Percentiles rank a stretch among this genome's conserved stretches.
phyloP scores from a whole-genome alignment of 2,888 invertebrate genomes.

The Cremastinae sp. region DNA sequence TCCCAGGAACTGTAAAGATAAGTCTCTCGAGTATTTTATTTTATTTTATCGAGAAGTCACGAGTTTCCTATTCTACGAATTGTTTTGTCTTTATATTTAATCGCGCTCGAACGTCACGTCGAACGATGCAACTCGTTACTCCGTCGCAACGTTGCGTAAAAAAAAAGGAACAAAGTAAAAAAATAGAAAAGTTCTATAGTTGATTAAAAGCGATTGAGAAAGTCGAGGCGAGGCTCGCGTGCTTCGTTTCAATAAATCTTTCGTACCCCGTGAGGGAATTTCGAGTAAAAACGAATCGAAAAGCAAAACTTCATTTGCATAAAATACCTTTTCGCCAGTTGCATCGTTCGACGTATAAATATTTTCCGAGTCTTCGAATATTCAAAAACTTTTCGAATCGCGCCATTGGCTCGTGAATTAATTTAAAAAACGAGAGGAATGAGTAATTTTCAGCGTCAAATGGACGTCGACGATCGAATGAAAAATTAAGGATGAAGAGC shows the following conservation, averaged over 20 bases:
- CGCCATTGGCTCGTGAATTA: no score
- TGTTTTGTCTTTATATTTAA: conserved; percentile 20
- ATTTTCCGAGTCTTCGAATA: neutral
- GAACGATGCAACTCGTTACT: conserved; percentile 22
- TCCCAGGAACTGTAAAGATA: no score
- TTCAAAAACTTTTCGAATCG: no score
- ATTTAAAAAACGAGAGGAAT: no score
- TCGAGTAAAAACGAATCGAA: conserved; percentile 4
- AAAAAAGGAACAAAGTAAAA: neutral
- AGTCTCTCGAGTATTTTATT: no score
- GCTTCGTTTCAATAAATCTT: conserved; percentile 46
- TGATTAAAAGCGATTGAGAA: conserved; percentile 45
- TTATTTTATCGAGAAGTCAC: neutral
- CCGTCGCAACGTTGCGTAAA: no score
- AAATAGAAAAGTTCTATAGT: conserved; percentile 20
- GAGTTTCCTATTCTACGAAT: conserved; percentile 12
- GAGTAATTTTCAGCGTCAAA: neutral
- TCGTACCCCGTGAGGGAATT: neutral
- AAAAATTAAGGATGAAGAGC: no score
- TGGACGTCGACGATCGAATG: neutral
- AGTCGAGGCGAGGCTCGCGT: conserved; percentile 43
- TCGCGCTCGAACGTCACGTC: conserved; percentile 23
- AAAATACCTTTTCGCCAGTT: neutral
- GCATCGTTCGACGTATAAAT: no score
- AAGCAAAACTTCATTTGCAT: conserved; percentile 9